Base-by-base conservation (phyloP, 2,888 invertebrate genomes). In the Embidobia sp. region DNA sequence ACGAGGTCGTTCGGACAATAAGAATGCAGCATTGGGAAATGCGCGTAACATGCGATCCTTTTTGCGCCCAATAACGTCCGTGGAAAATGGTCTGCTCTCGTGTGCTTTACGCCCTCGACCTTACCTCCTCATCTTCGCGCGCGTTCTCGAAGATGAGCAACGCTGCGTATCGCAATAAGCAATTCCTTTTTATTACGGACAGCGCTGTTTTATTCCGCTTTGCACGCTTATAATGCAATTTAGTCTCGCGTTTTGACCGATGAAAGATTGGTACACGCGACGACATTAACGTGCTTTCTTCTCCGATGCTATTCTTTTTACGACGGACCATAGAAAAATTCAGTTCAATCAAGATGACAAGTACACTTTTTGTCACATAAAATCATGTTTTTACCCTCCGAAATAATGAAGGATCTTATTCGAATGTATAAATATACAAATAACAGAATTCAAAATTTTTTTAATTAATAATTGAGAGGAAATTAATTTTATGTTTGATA, bases 121-220 rank as follows among this genome's bases (percentile, higher is more conserved):
- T 80, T 77, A 76, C 74, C 69, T 46, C 69, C 37, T 19, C 35
- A 31, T 44, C 53, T 46, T 18, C 61, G 27, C 44, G 63, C 48
- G 63, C 64, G n/a, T n/a, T n/a, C n/a, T 53, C 49, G 61, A 53
- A 66, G 79, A 79, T 81, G 79, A 79, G 66, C 72, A 76, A 22
- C 74, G 63, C 73, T 37, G 74, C 55, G 55, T 76, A 61, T 77
- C 64, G 75, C 76, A 78, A 79, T 81, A 80, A 81, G 79, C 77
- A 73, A 76, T 81, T 67, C 59, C 78, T 79, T 77, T 81, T 81
- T 81, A 81, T 79, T 80, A 76, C 79, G 46, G 42, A 33, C 57
- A 40, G 31, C 67, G 55, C 69, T 55, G 37, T 67, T 74, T 57
- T 63, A 48, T 73, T 66, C 57, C 57, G 40, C 72, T 67, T 74